Conservation (phyloP, 2,113 vertebrate genomes). For the Xiphophorus hellerii region DNA sequence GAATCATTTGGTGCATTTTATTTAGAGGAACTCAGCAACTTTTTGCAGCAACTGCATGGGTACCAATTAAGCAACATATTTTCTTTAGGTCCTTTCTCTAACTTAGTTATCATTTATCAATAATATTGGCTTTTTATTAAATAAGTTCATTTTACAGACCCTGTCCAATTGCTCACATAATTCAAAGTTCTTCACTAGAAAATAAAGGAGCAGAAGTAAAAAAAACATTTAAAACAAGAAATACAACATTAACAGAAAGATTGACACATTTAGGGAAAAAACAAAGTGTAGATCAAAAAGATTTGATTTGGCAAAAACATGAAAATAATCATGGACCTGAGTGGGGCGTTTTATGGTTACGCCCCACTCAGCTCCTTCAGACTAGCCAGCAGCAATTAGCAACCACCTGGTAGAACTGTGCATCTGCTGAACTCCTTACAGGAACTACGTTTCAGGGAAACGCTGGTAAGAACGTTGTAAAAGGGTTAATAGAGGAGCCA, state of each 20-base stretch:
- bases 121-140: neutral
- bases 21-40: neutral
- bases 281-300: neutral
- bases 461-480: too few relatives aligned
- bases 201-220: neutral
- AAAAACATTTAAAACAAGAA: neutral
- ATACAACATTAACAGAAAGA: neutral
- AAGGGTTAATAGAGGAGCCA: too few relatives aligned
- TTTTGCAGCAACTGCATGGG: neutral
- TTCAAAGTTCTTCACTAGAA: neutral
- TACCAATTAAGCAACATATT: neutral
- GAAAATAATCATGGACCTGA: neutral
- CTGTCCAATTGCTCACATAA: neutral
- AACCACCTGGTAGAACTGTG: too few relatives aligned
- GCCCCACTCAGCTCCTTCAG: too few relatives aligned
- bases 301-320: neutral
- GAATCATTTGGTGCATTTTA: slow-evolving; percentile 26
- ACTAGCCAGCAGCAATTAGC: too few relatives aligned
- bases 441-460: too few relatives aligned
- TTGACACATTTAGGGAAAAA: neutral
- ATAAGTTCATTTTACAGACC: neutral
- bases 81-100: neutral
- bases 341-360: too few relatives aligned
- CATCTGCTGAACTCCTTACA: too few relatives aligned
- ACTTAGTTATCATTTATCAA: neutral